A percentile compares a stretch with the other conserved stretches of the same genome.
phyloP scores from a whole-genome alignment of 53 echinoderm and acorn worm genomes.

The Henricia sp. region DNA sequence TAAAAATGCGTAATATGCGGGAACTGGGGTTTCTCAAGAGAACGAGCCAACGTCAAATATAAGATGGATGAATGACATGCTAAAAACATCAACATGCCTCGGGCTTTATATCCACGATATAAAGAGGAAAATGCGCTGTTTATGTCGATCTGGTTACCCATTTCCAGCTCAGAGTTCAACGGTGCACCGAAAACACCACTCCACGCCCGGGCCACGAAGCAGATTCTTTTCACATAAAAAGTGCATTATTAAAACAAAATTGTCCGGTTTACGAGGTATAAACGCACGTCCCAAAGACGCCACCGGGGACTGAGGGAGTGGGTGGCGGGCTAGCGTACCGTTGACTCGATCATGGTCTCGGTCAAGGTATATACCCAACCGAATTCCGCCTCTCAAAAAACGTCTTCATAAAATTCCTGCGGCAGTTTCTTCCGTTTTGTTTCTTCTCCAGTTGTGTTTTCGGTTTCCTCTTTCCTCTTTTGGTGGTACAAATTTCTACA shows the following conservation, averaged over 20 bases:
- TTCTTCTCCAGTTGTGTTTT: not conserved
- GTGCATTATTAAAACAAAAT: conserved; percentile 43
- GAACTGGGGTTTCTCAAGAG: not conserved
- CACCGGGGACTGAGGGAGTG: conserved; percentile 26
- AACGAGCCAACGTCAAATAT: not conserved
- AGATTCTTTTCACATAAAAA: conserved; percentile 15
- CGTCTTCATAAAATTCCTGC: conserved; percentile 56
- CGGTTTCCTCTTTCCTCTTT: not conserved
- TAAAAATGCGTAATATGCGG: no score
- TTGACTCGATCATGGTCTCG: conserved; percentile 12
- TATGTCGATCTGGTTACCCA: conserved; percentile 31
- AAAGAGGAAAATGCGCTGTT: conserved; percentile 11
- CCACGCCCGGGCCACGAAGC: not conserved
- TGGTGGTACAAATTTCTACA: conserved; percentile 12
- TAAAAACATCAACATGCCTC: conserved; percentile 52
- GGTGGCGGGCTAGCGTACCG: conserved; percentile 10
- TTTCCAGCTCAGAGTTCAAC: conserved; percentile 11
- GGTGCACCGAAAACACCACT: conserved; percentile 18
- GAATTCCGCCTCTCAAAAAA: not conserved
- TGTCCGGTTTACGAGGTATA: conserved; percentile 41
- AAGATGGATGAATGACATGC: conserved; percentile 39
- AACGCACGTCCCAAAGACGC: conserved; percentile 23
- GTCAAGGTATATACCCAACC: not conserved
- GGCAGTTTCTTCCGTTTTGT: conserved; percentile 25
- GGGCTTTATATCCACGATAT: not conserved